These are phyloP conservation scores for Lates calcarifer DNA, from an alignment of 2,113 vertebrate genomes.

Conservation along the genomic window DNA sequence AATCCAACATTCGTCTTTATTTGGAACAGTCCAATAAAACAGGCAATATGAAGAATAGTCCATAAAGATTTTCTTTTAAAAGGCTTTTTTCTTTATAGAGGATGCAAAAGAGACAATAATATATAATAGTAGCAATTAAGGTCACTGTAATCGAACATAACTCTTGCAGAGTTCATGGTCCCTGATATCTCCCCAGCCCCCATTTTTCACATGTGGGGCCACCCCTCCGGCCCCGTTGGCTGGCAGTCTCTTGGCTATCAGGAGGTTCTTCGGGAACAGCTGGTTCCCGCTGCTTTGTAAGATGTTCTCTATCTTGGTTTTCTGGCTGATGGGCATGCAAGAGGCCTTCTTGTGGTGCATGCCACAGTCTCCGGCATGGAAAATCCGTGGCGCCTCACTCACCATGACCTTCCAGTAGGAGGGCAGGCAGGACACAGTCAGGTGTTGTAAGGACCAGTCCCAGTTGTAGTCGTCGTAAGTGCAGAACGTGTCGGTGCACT, in stretches of 20 bases:
- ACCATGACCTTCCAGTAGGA: constrained; percentile 97
- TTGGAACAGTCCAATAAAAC: constrained; percentile 86
- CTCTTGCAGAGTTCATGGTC: constrained; percentile 99
- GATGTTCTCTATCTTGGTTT: constrained; percentile 93
- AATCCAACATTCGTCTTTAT: constrained; percentile 84
- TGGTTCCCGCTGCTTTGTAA: constrained; percentile 91
- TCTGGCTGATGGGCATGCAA: constrained; percentile 92
- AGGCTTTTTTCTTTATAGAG: constrained; percentile 84
- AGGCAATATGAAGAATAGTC: constrained; percentile 87
- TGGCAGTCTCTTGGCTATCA: constrained; percentile 90
- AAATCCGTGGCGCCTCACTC: constrained; percentile 92
- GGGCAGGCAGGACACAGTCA: constrained; percentile 95
- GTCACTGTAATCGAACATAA: constrained; percentile 97
- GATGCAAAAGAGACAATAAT: constrained; percentile 84
- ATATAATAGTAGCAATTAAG: constrained; percentile 78
- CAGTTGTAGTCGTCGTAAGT: constrained; percentile 99
- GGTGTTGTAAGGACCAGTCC: constrained; percentile 98
- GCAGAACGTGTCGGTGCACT: constrained; percentile 97
- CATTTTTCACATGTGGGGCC: constrained; percentile 97
- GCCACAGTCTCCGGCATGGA: constrained; percentile 97
- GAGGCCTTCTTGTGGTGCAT: constrained; percentile 96
- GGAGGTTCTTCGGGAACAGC: constrained; percentile 92
- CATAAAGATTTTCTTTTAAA: constrained; percentile 84
- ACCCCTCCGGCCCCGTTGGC: constrained; percentile 87
- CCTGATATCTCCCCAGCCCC: constrained; percentile 98